A percentile compares a stretch with the other conserved stretches of the same genome.
phyloP scores from a whole-genome alignment of 2,888 invertebrate genomes.

The Pediacus dermestoides region DNA sequence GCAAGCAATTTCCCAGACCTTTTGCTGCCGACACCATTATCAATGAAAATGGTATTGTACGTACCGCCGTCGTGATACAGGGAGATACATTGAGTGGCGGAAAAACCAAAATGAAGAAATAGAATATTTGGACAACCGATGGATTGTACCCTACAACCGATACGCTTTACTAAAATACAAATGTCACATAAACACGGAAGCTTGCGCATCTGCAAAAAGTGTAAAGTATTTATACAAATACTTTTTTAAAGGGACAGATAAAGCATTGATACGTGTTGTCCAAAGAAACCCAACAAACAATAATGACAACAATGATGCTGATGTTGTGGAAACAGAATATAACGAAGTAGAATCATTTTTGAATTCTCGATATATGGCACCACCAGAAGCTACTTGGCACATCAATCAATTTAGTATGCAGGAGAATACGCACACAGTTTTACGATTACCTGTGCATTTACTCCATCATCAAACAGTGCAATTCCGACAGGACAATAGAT shows the following conservation, averaged over 20 bases:
- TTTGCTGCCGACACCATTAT: conserved; percentile 12
- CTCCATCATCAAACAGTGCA: conserved; percentile 3
- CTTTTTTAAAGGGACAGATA: conserved; percentile 3
- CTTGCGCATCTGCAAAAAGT: neutral
- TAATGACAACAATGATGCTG: neutral
- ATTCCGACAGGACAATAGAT: conserved; percentile 2
- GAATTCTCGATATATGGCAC: neutral
- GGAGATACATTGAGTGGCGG: neutral
- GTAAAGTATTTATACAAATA: conserved; percentile 10
- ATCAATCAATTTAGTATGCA: neutral
- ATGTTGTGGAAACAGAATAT: neutral
- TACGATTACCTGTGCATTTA: conserved; percentile 1
- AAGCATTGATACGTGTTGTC: neutral
- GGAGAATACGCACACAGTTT: neutral
- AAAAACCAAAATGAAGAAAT: neutral
- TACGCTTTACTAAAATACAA: conserved; percentile 5
- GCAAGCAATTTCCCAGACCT: conserved; percentile 28
- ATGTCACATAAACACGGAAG: conserved; percentile 6
- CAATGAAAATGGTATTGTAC: conserved; percentile 14
- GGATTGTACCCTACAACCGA: conserved; percentile 7
- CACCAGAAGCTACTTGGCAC: conserved; percentile 4
- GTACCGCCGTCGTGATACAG: conserved; percentile 11
- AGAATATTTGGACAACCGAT: conserved; percentile 2
- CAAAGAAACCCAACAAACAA: neutral
- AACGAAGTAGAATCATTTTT: neutral